These are phyloP conservation scores for Philereme vetulata DNA, from an alignment of 2,888 invertebrate genomes.

Conservation along the genomic window DNA sequence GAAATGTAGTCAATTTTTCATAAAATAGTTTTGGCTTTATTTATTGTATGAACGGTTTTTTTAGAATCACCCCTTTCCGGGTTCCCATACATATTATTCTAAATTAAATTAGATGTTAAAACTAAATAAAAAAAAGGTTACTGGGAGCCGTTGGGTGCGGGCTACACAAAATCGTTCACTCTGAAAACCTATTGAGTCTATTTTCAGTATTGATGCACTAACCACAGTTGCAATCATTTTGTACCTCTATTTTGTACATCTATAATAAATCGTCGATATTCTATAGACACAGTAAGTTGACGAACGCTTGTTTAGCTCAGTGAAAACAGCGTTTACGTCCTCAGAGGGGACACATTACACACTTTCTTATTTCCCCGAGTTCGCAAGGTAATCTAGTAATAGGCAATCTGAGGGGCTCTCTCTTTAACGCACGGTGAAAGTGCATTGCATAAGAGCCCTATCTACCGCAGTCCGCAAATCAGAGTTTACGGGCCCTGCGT, in stretches of 20 bases:
- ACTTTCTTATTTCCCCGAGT: conserved; percentile 75
- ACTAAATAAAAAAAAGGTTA: too few species aligned
- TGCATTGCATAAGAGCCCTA: conserved; percentile 73
- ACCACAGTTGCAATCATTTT: not conserved
- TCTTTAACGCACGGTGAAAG: conserved; percentile 77
- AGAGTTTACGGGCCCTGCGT: conserved; percentile 51
- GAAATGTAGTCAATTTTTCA: too few species aligned
- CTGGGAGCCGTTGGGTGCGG: too few species aligned
- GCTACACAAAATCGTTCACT: too few species aligned
- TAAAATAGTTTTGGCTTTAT: too few species aligned
- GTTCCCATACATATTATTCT: too few species aligned
- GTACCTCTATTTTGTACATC: too few species aligned
- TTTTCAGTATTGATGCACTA: not conserved
- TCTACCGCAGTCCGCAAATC: conserved; percentile 76
- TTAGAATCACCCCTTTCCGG: too few species aligned
- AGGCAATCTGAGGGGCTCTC: conserved; percentile 78
- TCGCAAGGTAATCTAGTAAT: conserved; percentile 76
- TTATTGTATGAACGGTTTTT: too few species aligned
- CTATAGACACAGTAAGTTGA: conserved; percentile 9
- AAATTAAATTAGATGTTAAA: too few species aligned
- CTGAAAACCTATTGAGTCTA: too few species aligned
- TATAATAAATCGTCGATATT: conserved; percentile 2
- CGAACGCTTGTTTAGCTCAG: conserved; percentile 46
- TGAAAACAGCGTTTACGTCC: conserved; percentile 55
- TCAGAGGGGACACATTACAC: conserved; percentile 60